Evolutionary conservation across 2,888 invertebrate genomes (phyloP), one percentile per base, ranked within the genome.

Genomic region (Metellina segmentata): DNA sequence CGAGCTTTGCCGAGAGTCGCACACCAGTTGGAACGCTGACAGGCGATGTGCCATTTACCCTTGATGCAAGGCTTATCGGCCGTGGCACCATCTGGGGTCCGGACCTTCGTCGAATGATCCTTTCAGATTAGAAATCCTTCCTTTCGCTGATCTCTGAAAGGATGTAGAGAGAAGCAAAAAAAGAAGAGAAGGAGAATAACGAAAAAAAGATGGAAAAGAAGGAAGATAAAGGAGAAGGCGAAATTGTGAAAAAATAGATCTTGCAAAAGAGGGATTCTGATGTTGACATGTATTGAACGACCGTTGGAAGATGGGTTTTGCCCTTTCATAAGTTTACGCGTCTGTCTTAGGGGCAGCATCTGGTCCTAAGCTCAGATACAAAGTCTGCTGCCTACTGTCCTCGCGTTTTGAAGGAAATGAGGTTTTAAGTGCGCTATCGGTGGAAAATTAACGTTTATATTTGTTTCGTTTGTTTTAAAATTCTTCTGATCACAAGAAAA

Each of bases 241-340:
- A 90, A 90, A 90, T 90, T 85, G 81, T 81, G 86, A 90, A 90
- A 90, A 90, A 90, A 90, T 87, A 78, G 91, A 87, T 91, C 87
- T 91, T 91, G 87, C 87, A 82, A 91, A 91, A 91, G 91, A 91
- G 82, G 91, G 88, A 91, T 91, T 88, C 91, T 88, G 91, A 88
- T 91, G 91, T 85, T 91, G 91, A 91, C 91, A 91, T 83, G 91
- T 85, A 91, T 91, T 91, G 91, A 91, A 85, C 88, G 91, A 85
- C 91, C 85, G 88, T 88, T 91, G 81, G 88, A 87, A 85, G 87
- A 89, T 83, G 87, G 87, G 87, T 90, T 85, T 78, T 90, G 89
- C 89, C 85, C 89, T 79, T 85, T 90, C 74, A 85, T 90, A 90
- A 85, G 89, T 90, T 81, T 79, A 75, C 78, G 89, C 85, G 74